phyloP scores from a whole-genome alignment of 2,888 invertebrate species.

The Pollenia labialis region DNA sequence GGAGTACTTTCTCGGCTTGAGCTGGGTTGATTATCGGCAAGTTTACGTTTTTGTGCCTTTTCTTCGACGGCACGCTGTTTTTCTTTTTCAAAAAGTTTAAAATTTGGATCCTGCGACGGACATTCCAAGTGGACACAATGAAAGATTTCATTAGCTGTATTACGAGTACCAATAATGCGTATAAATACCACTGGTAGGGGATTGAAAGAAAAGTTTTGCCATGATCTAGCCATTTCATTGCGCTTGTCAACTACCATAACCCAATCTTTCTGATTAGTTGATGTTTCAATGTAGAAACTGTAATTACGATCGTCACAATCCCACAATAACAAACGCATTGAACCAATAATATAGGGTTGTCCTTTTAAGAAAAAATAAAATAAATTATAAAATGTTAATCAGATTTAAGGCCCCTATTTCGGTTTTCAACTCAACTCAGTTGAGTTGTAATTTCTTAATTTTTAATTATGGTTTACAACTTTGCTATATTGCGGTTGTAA shows the following conservation, averaged over 20 bases:
- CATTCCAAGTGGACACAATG: constrained; percentile 97
- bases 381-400: background rate
- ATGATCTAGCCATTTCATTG: constrained; percentile 93
- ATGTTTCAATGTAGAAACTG: constrained; percentile 98
- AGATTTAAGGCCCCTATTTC: no score
- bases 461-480: no score
- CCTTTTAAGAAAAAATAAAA: constrained; percentile 80
- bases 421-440: no score
- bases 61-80: constrained; percentile 65
- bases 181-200: constrained; percentile 95
- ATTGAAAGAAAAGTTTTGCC: constrained; percentile 95
- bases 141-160: constrained; percentile 94
- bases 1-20: constrained; percentile 53
- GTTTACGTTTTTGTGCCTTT: constrained; percentile 45
- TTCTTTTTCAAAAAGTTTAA: constrained; percentile 77
- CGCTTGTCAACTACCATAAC: constrained; percentile 95
- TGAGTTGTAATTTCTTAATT: no score
- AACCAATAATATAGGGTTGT: constrained; percentile 96
- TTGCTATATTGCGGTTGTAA: no score
- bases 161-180: constrained; percentile 97
- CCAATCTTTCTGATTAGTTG: constrained; percentile 96
- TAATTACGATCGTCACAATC: constrained; percentile 98
- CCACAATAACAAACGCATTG: constrained; percentile 97
- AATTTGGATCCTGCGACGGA: constrained; percentile 88
- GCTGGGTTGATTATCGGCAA: constrained; percentile 55